Conservation (phyloP, 2,113 vertebrate genomes). For the Lampris incognitus region DNA sequence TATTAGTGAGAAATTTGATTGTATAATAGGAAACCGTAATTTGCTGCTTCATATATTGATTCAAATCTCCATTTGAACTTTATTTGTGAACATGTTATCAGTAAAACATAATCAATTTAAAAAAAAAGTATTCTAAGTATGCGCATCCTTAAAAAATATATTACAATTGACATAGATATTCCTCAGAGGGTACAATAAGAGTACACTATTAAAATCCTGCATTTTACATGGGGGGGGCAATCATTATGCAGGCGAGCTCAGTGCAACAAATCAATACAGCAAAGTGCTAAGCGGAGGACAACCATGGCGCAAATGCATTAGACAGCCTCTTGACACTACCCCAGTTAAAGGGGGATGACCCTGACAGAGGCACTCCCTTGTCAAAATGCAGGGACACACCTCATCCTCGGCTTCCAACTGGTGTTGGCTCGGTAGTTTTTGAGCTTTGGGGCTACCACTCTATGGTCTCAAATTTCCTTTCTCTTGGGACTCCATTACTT, state of each 20-base stretch:
- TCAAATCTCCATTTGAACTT: too few relatives aligned
- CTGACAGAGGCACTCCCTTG: constrained; percentile 23
- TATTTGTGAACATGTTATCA: too few relatives aligned
- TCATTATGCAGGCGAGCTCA: background rate
- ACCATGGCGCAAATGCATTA: constrained; percentile 51
- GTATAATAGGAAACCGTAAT: too few relatives aligned
- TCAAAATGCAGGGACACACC: constrained; percentile 14
- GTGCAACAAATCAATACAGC: constrained; percentile 62
- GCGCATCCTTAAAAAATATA: too few relatives aligned
- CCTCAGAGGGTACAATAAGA: background rate
- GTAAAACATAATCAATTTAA: too few relatives aligned
- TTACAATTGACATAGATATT: background rate
- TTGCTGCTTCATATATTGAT: too few relatives aligned
- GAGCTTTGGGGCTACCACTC: constrained; percentile 36
- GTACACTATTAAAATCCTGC: constrained; percentile 1
- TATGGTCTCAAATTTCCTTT: constrained; percentile 59
- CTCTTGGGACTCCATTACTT: constrained; percentile 62
- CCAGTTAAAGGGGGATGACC: constrained; percentile 45
- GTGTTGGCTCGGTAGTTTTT: constrained; percentile 35
- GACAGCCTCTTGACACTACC: constrained; percentile 49
- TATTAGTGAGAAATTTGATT: too few relatives aligned
- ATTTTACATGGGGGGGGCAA: constrained; percentile 11
- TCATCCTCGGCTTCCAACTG: constrained; percentile 37
- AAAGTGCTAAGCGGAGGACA: constrained; percentile 49
- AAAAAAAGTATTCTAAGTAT: too few relatives aligned